phyloP scores from a whole-genome alignment of 2,113 vertebrate species.

The Corvus cornix region DNA sequence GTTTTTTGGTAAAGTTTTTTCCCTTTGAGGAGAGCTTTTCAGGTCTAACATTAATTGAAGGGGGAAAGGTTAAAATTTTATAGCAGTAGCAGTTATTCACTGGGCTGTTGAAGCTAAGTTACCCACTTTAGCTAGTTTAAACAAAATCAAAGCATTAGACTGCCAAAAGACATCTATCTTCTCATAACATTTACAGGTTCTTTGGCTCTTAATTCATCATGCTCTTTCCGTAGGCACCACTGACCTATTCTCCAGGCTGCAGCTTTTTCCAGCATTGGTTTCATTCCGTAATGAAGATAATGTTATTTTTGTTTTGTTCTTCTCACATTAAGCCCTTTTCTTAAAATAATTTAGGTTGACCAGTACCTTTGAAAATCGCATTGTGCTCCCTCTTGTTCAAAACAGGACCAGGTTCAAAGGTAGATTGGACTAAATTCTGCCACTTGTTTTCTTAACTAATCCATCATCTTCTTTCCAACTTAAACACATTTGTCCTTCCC shows the following conservation, averaged over 20 bases:
- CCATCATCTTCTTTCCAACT: not conserved
- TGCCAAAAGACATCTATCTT: not conserved
- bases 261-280: not conserved
- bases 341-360: not conserved
- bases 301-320: not conserved
- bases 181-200: not conserved
- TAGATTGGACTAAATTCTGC: not conserved
- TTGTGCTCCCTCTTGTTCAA: not conserved
- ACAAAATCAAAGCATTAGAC: slow-evolving; percentile 14
- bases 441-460: not conserved
- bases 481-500: not conserved
- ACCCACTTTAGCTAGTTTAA: slow-evolving; percentile 19
- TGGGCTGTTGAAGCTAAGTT: not conserved
- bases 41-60: not conserved
- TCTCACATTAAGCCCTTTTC: not conserved
- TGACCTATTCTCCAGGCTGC: not conserved
- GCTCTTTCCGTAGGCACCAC: not conserved
- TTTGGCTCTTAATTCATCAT: not conserved
- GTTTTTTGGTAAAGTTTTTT: not conserved
- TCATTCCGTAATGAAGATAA: not conserved
- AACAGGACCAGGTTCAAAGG: not conserved
- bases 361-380: not conserved
- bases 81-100: not conserved
- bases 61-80: not conserved
- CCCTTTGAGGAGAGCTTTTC: not conserved